A percentile compares a stretch with the other conserved stretches of the same genome.
phyloP scores from a whole-genome alignment of 2,888 invertebrate genomes.

The Drosophila lacicola region DNA sequence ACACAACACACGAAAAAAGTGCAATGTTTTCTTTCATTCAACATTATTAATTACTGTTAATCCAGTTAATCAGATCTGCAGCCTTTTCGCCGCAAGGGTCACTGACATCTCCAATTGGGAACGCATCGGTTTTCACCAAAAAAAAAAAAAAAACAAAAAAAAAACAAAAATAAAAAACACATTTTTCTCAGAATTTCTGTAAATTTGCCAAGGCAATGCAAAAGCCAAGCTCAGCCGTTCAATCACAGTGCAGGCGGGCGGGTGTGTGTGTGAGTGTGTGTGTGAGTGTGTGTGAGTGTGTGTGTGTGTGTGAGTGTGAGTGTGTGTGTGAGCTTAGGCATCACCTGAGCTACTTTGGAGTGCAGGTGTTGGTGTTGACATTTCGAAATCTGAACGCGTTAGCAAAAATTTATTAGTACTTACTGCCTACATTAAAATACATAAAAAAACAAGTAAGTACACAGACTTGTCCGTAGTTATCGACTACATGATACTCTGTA shows the following conservation, averaged over 20 bases:
- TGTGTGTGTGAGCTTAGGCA: conserved; percentile 40
- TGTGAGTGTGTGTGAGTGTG: conserved; percentile 1
- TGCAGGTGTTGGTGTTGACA: conserved; percentile 78
- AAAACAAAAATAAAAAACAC: background rate
- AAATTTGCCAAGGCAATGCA: conserved; percentile 52
- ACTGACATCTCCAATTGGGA: conserved; percentile 56
- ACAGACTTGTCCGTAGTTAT: too few species aligned
- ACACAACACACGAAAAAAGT: conserved; percentile 13
- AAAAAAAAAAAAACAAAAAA: conserved; percentile 16
- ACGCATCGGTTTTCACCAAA: conserved; percentile 63
- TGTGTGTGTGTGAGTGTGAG: conserved; percentile 6
- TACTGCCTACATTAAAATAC: conserved; percentile 42
- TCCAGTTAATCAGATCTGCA: conserved; percentile 14
- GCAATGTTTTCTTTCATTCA: conserved; percentile 56
- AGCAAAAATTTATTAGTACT: conserved; percentile 52
- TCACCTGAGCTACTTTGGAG: conserved; percentile 67
- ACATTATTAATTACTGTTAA: conserved; percentile 27
- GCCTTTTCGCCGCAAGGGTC: conserved; percentile 59
- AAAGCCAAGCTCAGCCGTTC: conserved; percentile 24
- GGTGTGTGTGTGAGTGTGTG: background rate
- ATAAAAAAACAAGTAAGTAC: conserved; percentile 1
- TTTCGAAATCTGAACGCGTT: conserved; percentile 76
- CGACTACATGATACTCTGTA: conserved; percentile 14
- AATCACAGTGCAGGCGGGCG: conserved; percentile 20
- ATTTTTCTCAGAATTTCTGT: conserved; percentile 63